Base-by-base conservation (phyloP, 1,140 invertebrate species). In the Sipha flava region DNA sequence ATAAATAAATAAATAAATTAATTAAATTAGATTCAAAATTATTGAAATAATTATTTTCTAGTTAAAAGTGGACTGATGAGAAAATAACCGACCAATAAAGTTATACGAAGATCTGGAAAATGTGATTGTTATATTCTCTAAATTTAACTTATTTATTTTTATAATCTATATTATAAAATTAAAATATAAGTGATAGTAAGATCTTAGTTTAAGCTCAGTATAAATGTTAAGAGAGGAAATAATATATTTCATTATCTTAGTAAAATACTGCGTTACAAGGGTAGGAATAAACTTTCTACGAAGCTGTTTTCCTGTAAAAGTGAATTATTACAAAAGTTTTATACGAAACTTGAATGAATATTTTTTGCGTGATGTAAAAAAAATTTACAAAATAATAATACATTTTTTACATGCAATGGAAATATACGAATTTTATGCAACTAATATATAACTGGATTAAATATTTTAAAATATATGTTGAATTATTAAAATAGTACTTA, bases 311-410 rank as follows among this genome's bases (percentile, higher is more conserved):
- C 70, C 29, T 37, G n/a, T 73, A 34, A 47, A 12, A 5, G 47
- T 73, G 70, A 73, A 73, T 73, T 73, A 73, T 73, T 73, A 34
- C 47, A 12, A 21, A 73, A 73, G 70, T 73, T 73, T 73, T 5
- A 31, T 2, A 54, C 34, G 23, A 5, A 54, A 73, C 26, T 73
- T 54, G 10, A 52, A 31, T 29, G 40, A 31, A 54, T 73, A 73
- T 73, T 73, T 54, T n/a, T 73, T 73, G n/a, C 18, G n/a, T 73
- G 29, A 52, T 31, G 54, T 10, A 52, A 54, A 54, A 18, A 6
- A 29, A 21, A 54, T 73, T 73, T 73, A 37, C 47, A 73, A 52
- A 49, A 29, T 45, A 29, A 52, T 73, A 29, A 9, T 5, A n/a
- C 16, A 37, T 37, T 54, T 73, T 54, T 21, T 23, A 23, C 7